Base-by-base conservation (phyloP, 2,888 invertebrate species). In the Eupsilia transversa region DNA sequence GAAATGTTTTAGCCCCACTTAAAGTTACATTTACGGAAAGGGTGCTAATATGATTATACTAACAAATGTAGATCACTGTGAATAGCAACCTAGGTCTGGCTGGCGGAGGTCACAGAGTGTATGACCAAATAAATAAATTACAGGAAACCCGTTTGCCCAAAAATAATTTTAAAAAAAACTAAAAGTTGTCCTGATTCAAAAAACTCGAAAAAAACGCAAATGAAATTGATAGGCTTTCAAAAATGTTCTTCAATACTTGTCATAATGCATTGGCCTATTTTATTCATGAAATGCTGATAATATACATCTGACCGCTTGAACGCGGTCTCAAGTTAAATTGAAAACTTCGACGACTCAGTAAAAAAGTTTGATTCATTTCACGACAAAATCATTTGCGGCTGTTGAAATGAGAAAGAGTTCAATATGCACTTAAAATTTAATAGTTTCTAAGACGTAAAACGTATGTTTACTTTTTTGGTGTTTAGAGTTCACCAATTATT, bases 251-350 rank as follows among this genome's bases (percentile, higher is more conserved):
- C 30, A 54, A 30, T 52, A 73, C 46, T 70, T 61, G 56, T 70
- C 10, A 30, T 33, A n/a, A 63, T 72, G 59, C 60, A 73, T 59
- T 68, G 41, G 49, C 20, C 14, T 74, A 79, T 77, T 77, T 82
- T 86, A 87, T 86, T 89, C 85, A 88, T 87, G 83, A 79, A 82
- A 88, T 85, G 80, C 83, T 77, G 78, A 74, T 89, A 89, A 87
- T 86, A 88, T 83, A 87, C 87, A 88, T 87, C 82, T 79, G 77
- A 79, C 79, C 77, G 70, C 85, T 86, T 86, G 74, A 87, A 88
- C 83, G 84, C 85, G 68, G 86, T 86, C 81, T 83, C 66, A 90
- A 91, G 86, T 91, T 90, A 89, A 89, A 92, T 93, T 90, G 88
- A 89, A 91, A 91, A 91, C 88, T 91, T 90, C 72, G 83, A 77